Percentiles rank a stretch among this genome's conserved stretches.
Conservation (phyloP, 1,140 invertebrate genomes). For the Belonocnema kinseyi region DNA sequence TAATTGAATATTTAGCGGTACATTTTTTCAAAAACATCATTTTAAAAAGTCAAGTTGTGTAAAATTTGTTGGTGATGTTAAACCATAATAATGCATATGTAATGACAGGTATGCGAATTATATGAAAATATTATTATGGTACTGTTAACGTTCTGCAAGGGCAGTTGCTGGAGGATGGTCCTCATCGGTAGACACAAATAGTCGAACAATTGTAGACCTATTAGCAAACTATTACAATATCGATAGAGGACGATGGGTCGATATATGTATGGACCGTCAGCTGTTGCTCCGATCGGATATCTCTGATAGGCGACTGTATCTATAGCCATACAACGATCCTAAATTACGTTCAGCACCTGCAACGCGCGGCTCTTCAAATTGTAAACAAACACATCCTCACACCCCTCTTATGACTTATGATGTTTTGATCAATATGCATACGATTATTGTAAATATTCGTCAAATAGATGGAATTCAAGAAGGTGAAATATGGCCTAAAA, state of each 20-base stretch:
- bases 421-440: slow-evolving; percentile 24
- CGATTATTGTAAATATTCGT: not conserved
- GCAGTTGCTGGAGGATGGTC: slow-evolving; percentile 23
- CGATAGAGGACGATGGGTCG: slow-evolving; percentile 58
- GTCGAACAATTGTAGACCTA: slow-evolving; percentile 63
- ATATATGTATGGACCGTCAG: slow-evolving; percentile 60
- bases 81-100: not conserved
- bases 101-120: not conserved
- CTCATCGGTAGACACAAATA: slow-evolving; percentile 41
- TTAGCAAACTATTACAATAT: slow-evolving; percentile 67
- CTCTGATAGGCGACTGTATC: slow-evolving; percentile 48
- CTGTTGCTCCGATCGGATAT: slow-evolving; percentile 63
- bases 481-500: too few species aligned
- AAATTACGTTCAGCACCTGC: slow-evolving; percentile 39
- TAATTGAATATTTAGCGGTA: too few species aligned
- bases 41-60: not conserved
- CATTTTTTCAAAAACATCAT: not conserved
- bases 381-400: slow-evolving; percentile 41
- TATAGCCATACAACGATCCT: slow-evolving; percentile 40
- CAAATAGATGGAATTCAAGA: not conserved
- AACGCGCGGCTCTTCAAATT: slow-evolving; percentile 46
- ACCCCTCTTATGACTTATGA: slow-evolving; percentile 34
- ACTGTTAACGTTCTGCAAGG: slow-evolving; percentile 13
- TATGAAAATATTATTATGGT: slow-evolving; percentile 26
- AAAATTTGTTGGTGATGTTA: not conserved